Conservation (phyloP, 2,888 invertebrate genomes). For the Notodonta dromedarius region DNA sequence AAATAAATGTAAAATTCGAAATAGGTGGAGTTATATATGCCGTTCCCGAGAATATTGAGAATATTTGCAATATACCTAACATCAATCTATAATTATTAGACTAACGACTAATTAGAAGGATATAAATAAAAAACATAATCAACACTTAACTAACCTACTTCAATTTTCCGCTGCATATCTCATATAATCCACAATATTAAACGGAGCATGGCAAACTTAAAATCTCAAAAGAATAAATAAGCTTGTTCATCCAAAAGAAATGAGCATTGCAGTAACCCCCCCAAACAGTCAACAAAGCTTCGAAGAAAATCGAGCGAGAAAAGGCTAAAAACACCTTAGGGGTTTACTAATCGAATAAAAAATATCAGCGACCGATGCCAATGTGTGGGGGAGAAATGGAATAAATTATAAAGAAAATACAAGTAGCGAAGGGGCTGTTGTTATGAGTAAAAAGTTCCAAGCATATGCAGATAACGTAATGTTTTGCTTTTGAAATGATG, state of each 20-base stretch:
- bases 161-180: background rate
- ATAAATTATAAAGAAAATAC: conserved; percentile 84
- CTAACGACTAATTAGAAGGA: no score
- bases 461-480: conserved; percentile 74
- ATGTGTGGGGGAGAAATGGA: conserved; percentile 82
- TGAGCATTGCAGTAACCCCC: conserved; percentile 77
- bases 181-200: conserved; percentile 24
- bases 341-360: conserved; percentile 86
- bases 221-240: conserved; percentile 71
- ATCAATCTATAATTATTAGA: no score
- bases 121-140: background rate
- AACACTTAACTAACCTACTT: background rate
- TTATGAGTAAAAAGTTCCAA: conserved; percentile 75
- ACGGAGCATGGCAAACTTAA: conserved; percentile 33
- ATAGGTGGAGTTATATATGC: no score
- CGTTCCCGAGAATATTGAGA: no score
- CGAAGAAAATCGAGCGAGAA: conserved; percentile 85
- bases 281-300: conserved; percentile 83
- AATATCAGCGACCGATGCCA: conserved; percentile 85
- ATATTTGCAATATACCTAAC: no score
- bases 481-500: conserved; percentile 64
- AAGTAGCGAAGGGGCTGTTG: conserved; percentile 78
- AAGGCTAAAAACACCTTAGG: conserved; percentile 85
- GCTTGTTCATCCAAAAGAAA: conserved; percentile 81
- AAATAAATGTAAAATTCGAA: no score